Evolutionary conservation across 2,888 invertebrate species (phyloP), one percentile per base, ranked within the genome.

Genomic region (Drosophila algonquin): DNA sequence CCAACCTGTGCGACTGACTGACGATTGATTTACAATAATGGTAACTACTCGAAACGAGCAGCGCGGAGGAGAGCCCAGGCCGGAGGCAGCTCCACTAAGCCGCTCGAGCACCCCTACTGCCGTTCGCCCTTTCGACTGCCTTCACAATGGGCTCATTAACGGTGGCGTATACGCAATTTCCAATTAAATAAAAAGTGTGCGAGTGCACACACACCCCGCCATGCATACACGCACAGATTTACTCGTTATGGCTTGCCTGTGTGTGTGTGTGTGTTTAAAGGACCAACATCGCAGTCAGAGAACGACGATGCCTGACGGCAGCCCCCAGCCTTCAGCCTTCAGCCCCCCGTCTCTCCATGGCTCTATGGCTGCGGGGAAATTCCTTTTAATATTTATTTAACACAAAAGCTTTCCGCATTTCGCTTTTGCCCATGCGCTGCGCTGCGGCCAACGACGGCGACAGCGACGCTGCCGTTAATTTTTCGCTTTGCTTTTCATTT

Each of bases 1-100:
- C 58, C 40, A 68, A 16, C 53, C 60, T 45, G 53, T 9, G 30
- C 68, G 52, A 52, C 75, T 77, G 70, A 74, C 90, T 77, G 70
- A 74, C 90, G 83, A 89, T 90, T 89, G 88, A 89, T 82, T 89
- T 89, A 80, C 87, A 81, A 89, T 90, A 89, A 89, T 80, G 86
- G 80, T 77, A 77, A 84, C 75, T 75, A 72, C 80, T 79, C 61
- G 48, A 76, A 63, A 48, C 53, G 51, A 51, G 60, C 40, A 14
- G 27, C 0, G 7, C 27, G 5, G 8, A 14, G 35, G 12, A 2
- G 35, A 30, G 8, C 30, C 30, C 27, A 27, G 1, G 14, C 12
- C 12, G 52, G 63, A 61, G n/a, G n/a, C n/a, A n/a, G n/a, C n/a
- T n/a, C 70, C 58, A 56, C 82, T 73, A 80, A 78, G 73, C 51